These are phyloP conservation scores for Zaprionus lachaisei DNA, from an alignment of 1,140 invertebrate species.

Conservation along the genomic window DNA sequence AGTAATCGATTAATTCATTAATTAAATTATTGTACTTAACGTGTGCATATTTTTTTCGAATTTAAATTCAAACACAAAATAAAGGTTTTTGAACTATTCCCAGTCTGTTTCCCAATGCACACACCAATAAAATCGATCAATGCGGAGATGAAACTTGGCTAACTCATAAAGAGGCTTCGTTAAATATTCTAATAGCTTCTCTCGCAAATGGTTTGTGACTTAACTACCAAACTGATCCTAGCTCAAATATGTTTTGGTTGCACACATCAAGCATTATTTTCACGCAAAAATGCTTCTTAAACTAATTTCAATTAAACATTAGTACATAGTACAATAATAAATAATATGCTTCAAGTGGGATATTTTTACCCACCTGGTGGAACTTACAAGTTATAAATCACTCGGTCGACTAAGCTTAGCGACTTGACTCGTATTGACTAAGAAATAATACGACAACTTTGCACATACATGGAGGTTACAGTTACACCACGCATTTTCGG, in stretches of 20 bases:
- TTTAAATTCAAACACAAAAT: slow-evolving; percentile 76
- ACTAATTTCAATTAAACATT: slow-evolving; percentile 21
- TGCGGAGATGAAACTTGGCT: neutral
- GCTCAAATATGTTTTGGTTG: neutral
- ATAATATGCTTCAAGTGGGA: slow-evolving; percentile 60
- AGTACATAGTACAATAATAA: slow-evolving; percentile 26
- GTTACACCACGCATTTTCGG: slow-evolving; percentile 41
- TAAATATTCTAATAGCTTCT: neutral
- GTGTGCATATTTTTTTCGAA: slow-evolving; percentile 76
- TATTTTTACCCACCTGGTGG: neutral
- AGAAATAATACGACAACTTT: slow-evolving; percentile 47
- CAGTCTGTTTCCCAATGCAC: neutral
- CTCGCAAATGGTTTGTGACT: neutral
- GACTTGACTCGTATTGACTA: slow-evolving; percentile 41
- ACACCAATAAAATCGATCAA: neutral
- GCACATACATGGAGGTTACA: slow-evolving; percentile 78
- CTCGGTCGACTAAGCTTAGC: slow-evolving; percentile 64
- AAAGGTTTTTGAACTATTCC: slow-evolving; percentile 70
- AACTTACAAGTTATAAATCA: slow-evolving; percentile 68
- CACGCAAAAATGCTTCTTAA: slow-evolving; percentile 32
- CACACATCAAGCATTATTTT: slow-evolving; percentile 10
- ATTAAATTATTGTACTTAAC: slow-evolving; percentile 65
- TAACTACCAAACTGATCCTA: neutral
- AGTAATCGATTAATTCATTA: slow-evolving; percentile 50
- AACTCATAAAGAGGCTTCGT: neutral